Evolutionary conservation across 2,797 vertebrate species (phyloP).

Genomic region (Crenuchus spilurus): DNA sequence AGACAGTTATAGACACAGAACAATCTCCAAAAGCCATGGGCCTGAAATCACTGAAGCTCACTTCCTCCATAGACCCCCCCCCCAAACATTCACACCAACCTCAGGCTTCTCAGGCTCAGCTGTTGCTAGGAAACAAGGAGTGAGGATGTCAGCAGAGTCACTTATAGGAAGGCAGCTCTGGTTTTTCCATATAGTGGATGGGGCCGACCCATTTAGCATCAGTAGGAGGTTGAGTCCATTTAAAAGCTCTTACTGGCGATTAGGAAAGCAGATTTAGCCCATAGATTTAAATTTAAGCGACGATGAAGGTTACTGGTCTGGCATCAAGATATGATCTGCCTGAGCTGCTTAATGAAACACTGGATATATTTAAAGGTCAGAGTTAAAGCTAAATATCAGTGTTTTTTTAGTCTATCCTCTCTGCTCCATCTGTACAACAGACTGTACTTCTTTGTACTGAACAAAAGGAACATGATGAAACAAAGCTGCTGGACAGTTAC

Average conservation of each 20-base stretch:
- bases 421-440: too few relatives aligned
- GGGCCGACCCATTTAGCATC: constrained; percentile 18
- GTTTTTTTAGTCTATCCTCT: too few relatives aligned
- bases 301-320: neutral
- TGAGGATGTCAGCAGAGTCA: constrained; percentile 18
- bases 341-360: neutral
- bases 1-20: too few relatives aligned
- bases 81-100: constrained; percentile 21
- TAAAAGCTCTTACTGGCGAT: constrained; percentile 18
- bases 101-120: constrained; percentile 28
- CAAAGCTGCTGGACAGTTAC: too few relatives aligned
- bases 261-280: neutral
- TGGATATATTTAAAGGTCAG: too few relatives aligned
- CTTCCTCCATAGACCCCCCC: constrained; percentile 45
- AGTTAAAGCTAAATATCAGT: too few relatives aligned
- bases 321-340: neutral
- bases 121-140: constrained; percentile 61
- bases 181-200: constrained; percentile 20
- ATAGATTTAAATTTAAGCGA: constrained; percentile 5
- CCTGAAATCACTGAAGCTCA: constrained; percentile 60
- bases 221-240: neutral
- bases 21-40: constrained; percentile 13
- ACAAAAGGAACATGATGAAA: too few relatives aligned
- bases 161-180: constrained; percentile 14
- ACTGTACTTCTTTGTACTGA: too few relatives aligned